Evolutionary conservation across 2,888 invertebrate species (phyloP).

Genomic region (Idaea dimidiata): DNA sequence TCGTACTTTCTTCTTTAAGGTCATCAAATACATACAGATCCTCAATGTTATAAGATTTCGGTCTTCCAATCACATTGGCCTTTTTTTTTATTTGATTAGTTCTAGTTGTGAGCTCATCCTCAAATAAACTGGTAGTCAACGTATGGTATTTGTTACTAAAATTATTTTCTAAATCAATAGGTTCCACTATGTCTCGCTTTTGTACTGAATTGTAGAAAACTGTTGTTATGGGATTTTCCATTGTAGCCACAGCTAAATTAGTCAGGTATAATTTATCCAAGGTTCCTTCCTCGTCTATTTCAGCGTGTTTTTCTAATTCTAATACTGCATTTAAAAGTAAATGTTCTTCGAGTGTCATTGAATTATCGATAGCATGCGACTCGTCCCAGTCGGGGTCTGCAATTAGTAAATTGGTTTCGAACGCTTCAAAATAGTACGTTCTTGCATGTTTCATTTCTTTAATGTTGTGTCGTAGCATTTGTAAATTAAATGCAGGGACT

Average conservation of each 20-base stretch:
- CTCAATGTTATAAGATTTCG: constrained; percentile 57
- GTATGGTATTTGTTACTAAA: constrained; percentile 2
- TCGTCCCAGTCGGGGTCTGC: constrained; percentile 47
- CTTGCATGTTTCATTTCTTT: constrained; percentile 24
- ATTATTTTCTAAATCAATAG: constrained; percentile 19
- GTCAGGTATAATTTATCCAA: constrained; percentile 61
- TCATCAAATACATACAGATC: constrained; percentile 43
- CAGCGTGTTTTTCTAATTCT: constrained; percentile 55
- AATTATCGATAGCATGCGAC: constrained; percentile 37
- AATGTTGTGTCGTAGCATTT: constrained; percentile 13
- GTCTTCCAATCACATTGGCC: constrained; percentile 51
- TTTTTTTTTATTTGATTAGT: constrained; percentile 33
- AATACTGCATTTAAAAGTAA: constrained; percentile 52
- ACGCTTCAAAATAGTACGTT: constrained; percentile 13
- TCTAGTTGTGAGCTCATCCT: constrained; percentile 8
- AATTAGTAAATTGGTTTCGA: constrained; percentile 37
- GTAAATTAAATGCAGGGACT: constrained; percentile 12
- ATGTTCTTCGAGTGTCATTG: constrained; percentile 53
- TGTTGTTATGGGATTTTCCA: constrained; percentile 37
- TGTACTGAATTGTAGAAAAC: constrained; percentile 39
- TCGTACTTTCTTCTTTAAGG: constrained; percentile 52
- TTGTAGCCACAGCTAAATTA: constrained; percentile 55
- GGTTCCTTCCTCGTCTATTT: constrained; percentile 45
- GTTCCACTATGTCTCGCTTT: constrained; percentile 44
- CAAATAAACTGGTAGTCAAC: constrained; percentile 6